Percentiles rank a stretch among this genome's conserved stretches.
These are phyloP conservation scores for Apis laboriosa DNA, from an alignment of 1,140 invertebrate species.

Conservation along the genomic window DNA sequence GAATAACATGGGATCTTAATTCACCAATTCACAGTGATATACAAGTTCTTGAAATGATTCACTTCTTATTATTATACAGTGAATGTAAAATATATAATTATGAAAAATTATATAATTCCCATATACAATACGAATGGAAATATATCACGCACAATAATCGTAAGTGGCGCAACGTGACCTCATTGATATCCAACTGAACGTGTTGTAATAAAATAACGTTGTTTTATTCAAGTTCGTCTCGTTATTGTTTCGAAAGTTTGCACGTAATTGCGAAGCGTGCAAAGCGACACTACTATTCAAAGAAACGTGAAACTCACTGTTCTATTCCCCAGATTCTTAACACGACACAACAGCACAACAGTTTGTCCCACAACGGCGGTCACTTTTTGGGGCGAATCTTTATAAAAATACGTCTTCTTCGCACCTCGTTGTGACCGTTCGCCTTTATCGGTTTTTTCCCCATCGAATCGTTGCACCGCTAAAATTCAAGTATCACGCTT, in stretches of 20 bases:
- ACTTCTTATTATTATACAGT: too few relatives aligned
- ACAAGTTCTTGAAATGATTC: too few relatives aligned
- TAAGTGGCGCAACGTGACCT: too few relatives aligned
- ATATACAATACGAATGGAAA: too few relatives aligned
- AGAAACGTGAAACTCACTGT: slow-evolving; percentile 85
- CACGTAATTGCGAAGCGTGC: slow-evolving; percentile 2
- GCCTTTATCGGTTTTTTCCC: slow-evolving; percentile 65
- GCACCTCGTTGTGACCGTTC: slow-evolving; percentile 86
- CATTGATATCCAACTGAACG: not conserved
- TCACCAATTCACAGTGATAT: not conserved
- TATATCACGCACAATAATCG: too few relatives aligned
- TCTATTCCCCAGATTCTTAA: slow-evolving; percentile 92
- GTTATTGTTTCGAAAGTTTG: not conserved
- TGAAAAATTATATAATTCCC: too few relatives aligned
- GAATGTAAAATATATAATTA: too few relatives aligned
- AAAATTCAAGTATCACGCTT: slow-evolving; percentile 44
- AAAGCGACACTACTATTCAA: not conserved
- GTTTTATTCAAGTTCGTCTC: not conserved
- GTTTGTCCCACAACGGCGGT: slow-evolving; percentile 91
- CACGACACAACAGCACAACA: slow-evolving; percentile 88
- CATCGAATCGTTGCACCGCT: slow-evolving; percentile 41
- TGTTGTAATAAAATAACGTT: not conserved
- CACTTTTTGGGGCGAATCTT: slow-evolving; percentile 89
- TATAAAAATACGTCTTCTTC: slow-evolving; percentile 90
- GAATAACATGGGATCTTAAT: not conserved